Evolutionary conservation across 37 sponge, comb jelly and placozoan genomes (phyloP), one percentile per base, ranked within the genome.

Genomic region (Beroe forskalii): DNA sequence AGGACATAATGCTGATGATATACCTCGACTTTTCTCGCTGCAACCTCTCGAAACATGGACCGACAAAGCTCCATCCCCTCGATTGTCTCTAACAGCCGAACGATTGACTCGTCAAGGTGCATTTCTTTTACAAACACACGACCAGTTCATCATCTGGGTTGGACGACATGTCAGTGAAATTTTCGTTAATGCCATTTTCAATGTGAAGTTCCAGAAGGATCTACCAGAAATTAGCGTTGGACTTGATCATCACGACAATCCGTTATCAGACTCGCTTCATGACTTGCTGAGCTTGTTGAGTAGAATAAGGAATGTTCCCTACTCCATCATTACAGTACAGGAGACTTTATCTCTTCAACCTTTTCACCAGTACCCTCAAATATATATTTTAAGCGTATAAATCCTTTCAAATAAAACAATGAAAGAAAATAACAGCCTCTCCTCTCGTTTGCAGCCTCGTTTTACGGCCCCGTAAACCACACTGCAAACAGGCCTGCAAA

Each of bases 1-100:
- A 94, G 42, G 92, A 93, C 8, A 90, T 95, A 27, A 67, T 95
- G 92, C 32, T 90, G 62, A 89, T 60, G 44, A 72, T 96, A 0
- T 97, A 97, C 98, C 98, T 0, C 90, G 89, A 2, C 92, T 97
- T 23, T 96, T 94, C 89, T 91, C 92, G 0, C 90, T 96, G 0
- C 94, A 94, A 38, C 91, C 44, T 33, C 76, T 97, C 66, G 96
- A 94, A 40, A 80, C 72, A 22, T 91, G 91, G 67, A 92, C 90
- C 27, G 89, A 90, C 31, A 61, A 91, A 62, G n/a, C 92, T 30
- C 33, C 66, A 27, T 92, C 93, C 8, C 96, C 93, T 27, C 41
- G 93, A 17, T 62, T 97, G 31, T 93, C 94, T 41, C 80, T 94
- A 36, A 92, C 95, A 3, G 93, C 96, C 0, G 96, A 96, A 92